A percentile compares a stretch with the other conserved stretches of the same genome.
These are phyloP conservation scores for Eudasyphora cyanicolor DNA, from an alignment of 2,888 invertebrate species.

Conservation along the genomic window DNA sequence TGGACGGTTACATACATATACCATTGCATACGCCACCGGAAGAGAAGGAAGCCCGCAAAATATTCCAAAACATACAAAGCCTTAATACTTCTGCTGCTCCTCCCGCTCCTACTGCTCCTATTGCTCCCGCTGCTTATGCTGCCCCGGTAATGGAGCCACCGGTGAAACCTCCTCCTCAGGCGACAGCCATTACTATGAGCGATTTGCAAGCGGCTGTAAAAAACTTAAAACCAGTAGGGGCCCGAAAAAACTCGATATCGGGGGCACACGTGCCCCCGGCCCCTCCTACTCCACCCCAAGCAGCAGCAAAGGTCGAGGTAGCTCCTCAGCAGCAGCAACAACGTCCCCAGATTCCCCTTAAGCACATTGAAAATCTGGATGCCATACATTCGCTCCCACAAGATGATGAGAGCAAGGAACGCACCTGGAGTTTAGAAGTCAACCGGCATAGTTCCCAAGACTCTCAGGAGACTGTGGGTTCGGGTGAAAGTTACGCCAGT, in stretches of 20 bases:
- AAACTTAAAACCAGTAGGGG: constrained; percentile 65
- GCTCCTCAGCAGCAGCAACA: no score
- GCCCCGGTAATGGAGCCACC: no score
- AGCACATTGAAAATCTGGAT: constrained; percentile 80
- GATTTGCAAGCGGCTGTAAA: constrained; percentile 56
- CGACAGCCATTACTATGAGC: constrained; percentile 61
- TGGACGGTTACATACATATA: constrained; percentile 85
- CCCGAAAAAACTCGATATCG: constrained; percentile 65
- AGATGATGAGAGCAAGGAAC: constrained; percentile 72
- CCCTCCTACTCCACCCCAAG: constrained; percentile 39
- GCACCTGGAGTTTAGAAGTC: constrained; percentile 77
- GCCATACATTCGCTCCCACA: constrained; percentile 83
- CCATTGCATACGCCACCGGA: constrained; percentile 88
- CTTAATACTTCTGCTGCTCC: constrained; percentile 71
- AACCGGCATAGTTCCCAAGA: constrained; percentile 80
- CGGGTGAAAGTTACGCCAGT: constrained; percentile 74
- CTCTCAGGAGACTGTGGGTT: constrained; percentile 81
- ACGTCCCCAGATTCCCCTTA: constrained; percentile 60
- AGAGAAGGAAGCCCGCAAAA: constrained; percentile 81
- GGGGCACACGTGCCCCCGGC: constrained; percentile 37
- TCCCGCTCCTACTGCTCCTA: constrained; percentile 67
- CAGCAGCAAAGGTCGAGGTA: constrained; percentile 61
- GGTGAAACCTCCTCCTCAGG: constrained; percentile 66
- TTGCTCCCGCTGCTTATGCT: constrained; percentile 71
- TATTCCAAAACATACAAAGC: constrained; percentile 75